phyloP scores from a whole-genome alignment of 2,888 invertebrate genomes.

The Stenchaetothrips biformis region DNA sequence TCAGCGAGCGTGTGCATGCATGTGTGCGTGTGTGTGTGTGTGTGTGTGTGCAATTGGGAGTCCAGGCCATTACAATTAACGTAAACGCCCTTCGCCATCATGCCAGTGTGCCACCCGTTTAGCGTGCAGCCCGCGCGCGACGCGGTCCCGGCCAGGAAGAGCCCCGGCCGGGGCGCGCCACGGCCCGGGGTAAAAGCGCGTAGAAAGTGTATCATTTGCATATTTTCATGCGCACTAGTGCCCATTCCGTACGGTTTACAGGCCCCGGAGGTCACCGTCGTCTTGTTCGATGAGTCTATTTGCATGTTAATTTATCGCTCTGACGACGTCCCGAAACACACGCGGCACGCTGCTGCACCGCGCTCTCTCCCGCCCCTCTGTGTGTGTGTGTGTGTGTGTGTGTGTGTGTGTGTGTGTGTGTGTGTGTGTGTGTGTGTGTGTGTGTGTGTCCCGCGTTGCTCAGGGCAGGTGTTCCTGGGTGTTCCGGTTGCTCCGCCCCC shows the following conservation, averaged over 20 bases:
- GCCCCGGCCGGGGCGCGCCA: not conserved
- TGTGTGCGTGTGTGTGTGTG: no score
- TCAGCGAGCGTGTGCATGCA: no score
- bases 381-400: not conserved
- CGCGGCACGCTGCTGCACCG: not conserved
- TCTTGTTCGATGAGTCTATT: conserved; percentile 18
- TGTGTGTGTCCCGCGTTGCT: not conserved
- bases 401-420: not conserved
- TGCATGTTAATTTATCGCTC: conserved; percentile 16
- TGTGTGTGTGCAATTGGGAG: no score
- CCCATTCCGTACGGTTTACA: not conserved
- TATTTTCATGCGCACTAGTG: not conserved
- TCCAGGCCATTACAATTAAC: not conserved
- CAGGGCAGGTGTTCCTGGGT: conserved; percentile 5
- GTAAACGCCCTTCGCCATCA: not conserved
- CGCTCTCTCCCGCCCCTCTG: not conserved
- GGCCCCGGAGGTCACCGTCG: not conserved
- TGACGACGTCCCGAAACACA: not conserved
- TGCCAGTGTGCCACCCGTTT: not conserved
- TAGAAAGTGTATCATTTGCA: conserved; percentile 22
- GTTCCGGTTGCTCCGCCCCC: not conserved
- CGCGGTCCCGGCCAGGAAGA: not conserved
- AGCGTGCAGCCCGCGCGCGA: not conserved
- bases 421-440: not conserved
- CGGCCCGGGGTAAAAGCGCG: not conserved